A percentile compares a stretch with the other conserved stretches of the same genome.
phyloP scores from a whole-genome alignment of 2,113 vertebrate genomes.

The Pampusana beccarii region DNA sequence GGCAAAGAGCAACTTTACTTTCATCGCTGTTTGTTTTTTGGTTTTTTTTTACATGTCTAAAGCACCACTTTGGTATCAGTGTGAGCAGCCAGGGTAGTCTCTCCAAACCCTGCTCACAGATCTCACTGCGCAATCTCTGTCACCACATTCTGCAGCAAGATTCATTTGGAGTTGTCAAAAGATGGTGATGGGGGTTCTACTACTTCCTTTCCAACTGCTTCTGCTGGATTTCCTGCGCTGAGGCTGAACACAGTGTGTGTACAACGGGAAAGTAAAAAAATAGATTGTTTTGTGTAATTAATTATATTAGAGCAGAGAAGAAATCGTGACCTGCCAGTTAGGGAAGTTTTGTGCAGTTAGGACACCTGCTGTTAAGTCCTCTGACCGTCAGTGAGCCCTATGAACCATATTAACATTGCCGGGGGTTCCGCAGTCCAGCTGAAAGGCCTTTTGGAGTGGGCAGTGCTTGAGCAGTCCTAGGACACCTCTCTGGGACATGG shows the following conservation, averaged over 20 bases:
- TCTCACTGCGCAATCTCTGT: accelerated
- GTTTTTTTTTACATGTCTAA: accelerated
- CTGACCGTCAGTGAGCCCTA: background rate
- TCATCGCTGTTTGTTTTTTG: background rate
- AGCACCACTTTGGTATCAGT: background rate
- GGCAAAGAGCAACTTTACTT: background rate
- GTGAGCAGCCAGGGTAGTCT: background rate
- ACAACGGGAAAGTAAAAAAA: background rate
- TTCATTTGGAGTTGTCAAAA: background rate
- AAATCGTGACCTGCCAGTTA: background rate
- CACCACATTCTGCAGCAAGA: background rate
- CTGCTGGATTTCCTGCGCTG: background rate
- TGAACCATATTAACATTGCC: no score
- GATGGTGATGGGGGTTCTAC: background rate
- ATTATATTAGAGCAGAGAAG: background rate
- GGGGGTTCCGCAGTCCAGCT: accelerated
- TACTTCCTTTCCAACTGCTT: background rate
- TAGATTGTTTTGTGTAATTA: background rate
- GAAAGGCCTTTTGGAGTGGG: background rate
- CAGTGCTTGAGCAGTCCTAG: no score
- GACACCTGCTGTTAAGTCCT: background rate
- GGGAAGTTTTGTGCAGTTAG: background rate
- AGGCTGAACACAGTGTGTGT: background rate
- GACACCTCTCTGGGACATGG: background rate
- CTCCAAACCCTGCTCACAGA: background rate